phyloP scores from a whole-genome alignment of 1,140 invertebrate species.

The Dendroctonus ponderosae region DNA sequence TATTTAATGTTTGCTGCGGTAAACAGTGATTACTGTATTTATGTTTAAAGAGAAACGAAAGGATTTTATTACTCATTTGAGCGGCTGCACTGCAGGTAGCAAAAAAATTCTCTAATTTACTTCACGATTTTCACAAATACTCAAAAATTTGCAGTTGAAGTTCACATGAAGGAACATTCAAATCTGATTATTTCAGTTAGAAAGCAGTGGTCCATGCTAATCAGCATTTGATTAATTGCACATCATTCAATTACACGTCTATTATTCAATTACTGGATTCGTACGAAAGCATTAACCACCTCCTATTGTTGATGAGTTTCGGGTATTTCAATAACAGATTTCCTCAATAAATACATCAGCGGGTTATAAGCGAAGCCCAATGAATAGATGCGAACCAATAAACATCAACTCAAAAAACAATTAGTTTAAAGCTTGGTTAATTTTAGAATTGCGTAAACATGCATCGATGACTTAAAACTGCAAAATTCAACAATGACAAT shows the following conservation, averaged over 20 bases:
- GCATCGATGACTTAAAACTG: not conserved
- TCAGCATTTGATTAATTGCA: not conserved
- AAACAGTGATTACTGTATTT: too few relatives aligned
- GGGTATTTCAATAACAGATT: not conserved
- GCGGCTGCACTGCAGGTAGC: too few relatives aligned
- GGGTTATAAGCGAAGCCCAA: not conserved
- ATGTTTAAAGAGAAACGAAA: too few relatives aligned
- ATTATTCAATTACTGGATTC: not conserved
- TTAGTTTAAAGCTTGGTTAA: not conserved
- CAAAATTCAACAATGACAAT: not conserved
- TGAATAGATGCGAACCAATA: not conserved
- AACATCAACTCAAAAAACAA: conserved; percentile 3
- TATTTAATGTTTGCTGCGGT: too few relatives aligned
- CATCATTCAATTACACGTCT: not conserved
- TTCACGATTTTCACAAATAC: too few relatives aligned
- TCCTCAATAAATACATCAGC: not conserved
- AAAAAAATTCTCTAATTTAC: too few relatives aligned
- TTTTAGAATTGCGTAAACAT: not conserved
- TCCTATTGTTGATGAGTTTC: not conserved
- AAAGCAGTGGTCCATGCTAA: too few relatives aligned
- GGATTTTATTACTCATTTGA: too few relatives aligned
- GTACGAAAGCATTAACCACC: not conserved
- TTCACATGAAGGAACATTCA: too few relatives aligned
- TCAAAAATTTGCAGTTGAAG: too few relatives aligned
- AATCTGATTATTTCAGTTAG: too few relatives aligned